A percentile compares a stretch with the other conserved stretches of the same genome.
These are phyloP conservation scores for Zosterops lateralis DNA, from an alignment of 2,113 vertebrate species.

Conservation along the genomic window DNA sequence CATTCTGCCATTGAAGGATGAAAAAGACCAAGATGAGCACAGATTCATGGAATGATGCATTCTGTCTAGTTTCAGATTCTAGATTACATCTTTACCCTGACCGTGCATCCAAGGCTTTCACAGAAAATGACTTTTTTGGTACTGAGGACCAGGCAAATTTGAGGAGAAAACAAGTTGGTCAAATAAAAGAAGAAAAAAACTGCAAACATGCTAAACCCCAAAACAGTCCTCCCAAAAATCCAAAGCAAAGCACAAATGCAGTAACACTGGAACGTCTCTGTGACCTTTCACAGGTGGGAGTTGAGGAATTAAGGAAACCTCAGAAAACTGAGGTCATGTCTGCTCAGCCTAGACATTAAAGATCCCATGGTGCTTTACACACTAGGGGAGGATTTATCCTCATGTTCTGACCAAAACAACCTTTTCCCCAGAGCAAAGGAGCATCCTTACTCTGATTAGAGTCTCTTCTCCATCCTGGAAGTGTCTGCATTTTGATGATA, in stretches of 20 bases:
- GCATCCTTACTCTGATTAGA: background rate
- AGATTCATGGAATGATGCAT: background rate
- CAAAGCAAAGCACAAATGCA: conserved; percentile 2
- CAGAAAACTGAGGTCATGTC: conserved; percentile 50
- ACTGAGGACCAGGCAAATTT: background rate
- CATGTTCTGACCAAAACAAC: background rate
- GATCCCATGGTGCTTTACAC: background rate
- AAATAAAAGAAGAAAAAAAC: background rate
- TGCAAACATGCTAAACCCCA: background rate
- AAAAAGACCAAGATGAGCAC: background rate
- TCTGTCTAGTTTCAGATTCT: background rate
- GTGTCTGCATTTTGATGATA: background rate
- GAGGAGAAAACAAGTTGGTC: background rate
- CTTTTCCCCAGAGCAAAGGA: background rate
- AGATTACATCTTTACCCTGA: background rate
- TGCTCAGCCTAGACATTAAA: conserved; percentile 14
- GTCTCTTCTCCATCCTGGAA: background rate
- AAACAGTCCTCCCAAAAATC: background rate
- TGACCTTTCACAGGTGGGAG: conserved; percentile 34
- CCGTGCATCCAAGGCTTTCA: background rate
- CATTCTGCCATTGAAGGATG: background rate
- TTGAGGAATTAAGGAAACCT: conserved; percentile 4
- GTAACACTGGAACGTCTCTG: background rate
- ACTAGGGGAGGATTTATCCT: background rate
- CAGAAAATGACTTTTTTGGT: background rate